Evolutionary conservation across 2,113 vertebrate species (phyloP), one percentile per base, ranked within the genome.

Genomic region (Hassar affinis): DNA sequence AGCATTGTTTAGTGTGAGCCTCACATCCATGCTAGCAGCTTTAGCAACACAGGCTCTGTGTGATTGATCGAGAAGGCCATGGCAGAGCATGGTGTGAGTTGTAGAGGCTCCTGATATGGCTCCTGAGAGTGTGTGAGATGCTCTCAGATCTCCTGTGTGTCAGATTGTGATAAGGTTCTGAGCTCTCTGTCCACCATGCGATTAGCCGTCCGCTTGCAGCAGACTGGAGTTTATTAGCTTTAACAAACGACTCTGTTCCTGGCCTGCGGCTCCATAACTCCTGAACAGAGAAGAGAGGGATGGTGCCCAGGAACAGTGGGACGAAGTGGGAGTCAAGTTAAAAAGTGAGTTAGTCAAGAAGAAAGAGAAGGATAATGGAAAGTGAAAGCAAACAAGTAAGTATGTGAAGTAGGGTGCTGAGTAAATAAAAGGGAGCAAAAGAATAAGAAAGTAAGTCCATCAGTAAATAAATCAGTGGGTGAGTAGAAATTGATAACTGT

Each of bases 61-160:
- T 94, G 93, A 94, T 93, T 93, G 92, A 94, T 94, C 84, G 92
- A 88, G 87, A 87, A 69, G 92, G 92, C 90, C 91, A 77, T 87
- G 82, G 89, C 86, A 86, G 90, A 83, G 80, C 82, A 86, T 90
- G 86, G 90, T 76, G 87, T 89, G 91, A 93, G 92, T 93, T 93
- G 93, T 91, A 93, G 92, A 90, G 92, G 89, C 91, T 91, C 89
- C 93, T 91, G 93, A 94, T 94, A 94, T 87, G 78, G 35, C 90
- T 54, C 57, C 78, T 62, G 78, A 79, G 57, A 49, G 38, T 79
- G 90, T 90, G 90, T 91, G 84, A 93, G 93, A 94, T 94, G 93
- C 93, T 94, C 92, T 87, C 91, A 92, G 93, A 94, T 93, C 93
- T 92, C 90, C 91, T 90, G 90, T 80, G 90, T 93, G 93, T 93